Percentiles rank a stretch among this genome's conserved stretches.
Evolutionary conservation across 2,113 vertebrate genomes (phyloP).

Genomic region (Chaenogobius annularis): DNA sequence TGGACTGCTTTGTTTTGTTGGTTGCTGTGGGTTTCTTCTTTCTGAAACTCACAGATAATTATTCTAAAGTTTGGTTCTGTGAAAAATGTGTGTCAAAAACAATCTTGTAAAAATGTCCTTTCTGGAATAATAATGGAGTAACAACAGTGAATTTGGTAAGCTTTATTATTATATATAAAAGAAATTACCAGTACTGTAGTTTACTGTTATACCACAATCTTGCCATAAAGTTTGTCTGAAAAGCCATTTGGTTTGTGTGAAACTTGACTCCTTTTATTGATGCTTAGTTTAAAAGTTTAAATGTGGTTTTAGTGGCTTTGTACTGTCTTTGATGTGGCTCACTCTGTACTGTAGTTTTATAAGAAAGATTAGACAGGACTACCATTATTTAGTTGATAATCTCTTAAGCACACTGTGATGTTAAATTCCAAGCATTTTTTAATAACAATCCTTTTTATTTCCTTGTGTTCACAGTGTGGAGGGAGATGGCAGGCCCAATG

Average conservation of each 20-base stretch:
- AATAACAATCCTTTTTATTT: not conserved
- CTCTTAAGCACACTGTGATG: not conserved
- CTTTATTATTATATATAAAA: no score
- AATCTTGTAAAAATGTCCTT: no score
- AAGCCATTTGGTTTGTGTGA: conserved; percentile 1
- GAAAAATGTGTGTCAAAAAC: no score
- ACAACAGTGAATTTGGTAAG: no score
- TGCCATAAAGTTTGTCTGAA: not conserved
- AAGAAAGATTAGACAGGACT: not conserved
- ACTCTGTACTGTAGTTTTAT: conserved; percentile 1
- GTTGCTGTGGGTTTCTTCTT: no score
- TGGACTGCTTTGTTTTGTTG: no score
- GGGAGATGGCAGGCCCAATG: conserved; percentile 88
- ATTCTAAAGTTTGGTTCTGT: no score
- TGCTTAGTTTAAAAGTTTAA: not conserved
- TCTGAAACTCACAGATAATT: no score
- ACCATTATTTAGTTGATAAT: conserved; percentile 12
- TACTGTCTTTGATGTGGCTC: conserved; percentile 8
- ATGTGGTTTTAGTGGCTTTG: not conserved
- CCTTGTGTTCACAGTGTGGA: conserved; percentile 83
- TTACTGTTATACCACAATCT: not conserved
- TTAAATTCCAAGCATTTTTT: not conserved
- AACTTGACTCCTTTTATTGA: not conserved
- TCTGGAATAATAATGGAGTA: no score
- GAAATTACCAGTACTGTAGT: not conserved